Conservation (phyloP, 2,888 invertebrate species). For the Euspilapteryx auroguttella region DNA sequence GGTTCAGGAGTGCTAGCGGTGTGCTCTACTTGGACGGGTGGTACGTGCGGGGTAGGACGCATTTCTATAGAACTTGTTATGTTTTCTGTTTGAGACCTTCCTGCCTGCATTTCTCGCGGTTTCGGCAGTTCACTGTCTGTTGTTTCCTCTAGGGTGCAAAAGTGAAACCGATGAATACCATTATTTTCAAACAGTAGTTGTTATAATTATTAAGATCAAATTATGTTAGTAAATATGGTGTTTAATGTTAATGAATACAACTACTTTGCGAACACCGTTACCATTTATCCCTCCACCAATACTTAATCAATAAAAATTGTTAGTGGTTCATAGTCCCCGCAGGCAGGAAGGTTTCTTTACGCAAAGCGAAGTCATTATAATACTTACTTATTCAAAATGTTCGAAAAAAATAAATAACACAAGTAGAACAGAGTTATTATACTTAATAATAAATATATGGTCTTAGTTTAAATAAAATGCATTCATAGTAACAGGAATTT, state of each 20-base stretch:
- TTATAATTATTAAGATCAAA: too few species aligned
- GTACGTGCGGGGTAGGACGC: conserved; percentile 40
- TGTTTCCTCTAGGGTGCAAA: conserved; percentile 59
- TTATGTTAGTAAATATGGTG: conserved; percentile 2
- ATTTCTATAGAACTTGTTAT: conserved; percentile 33
- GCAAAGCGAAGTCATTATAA: conserved; percentile 57
- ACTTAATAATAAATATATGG: too few species aligned
- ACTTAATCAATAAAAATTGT: conserved; percentile 30
- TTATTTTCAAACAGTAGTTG: too few species aligned
- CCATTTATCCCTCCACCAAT: conserved; percentile 36
- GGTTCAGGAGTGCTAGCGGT: conserved; percentile 9
- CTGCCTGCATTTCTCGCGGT: conserved; percentile 64
- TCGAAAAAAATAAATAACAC: too few species aligned
- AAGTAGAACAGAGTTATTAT: too few species aligned
- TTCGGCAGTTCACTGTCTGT: conserved; percentile 56
- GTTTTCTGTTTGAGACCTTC: conserved; percentile 63
- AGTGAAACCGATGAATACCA: conserved; percentile 51
- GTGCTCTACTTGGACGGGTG: conserved; percentile 18
- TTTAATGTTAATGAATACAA: too few species aligned
- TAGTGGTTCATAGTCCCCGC: conserved; percentile 52
- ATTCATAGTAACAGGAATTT: too few species aligned
- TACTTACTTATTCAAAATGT: too few species aligned
- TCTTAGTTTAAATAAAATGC: too few species aligned
- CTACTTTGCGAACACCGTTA: background rate
- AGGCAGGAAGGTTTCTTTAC: conserved; percentile 63